A percentile compares a stretch with the other conserved stretches of the same genome.
These are phyloP conservation scores for Drosophila suboccidentalis DNA, from an alignment of 2,888 invertebrate species.

Conservation along the genomic window DNA sequence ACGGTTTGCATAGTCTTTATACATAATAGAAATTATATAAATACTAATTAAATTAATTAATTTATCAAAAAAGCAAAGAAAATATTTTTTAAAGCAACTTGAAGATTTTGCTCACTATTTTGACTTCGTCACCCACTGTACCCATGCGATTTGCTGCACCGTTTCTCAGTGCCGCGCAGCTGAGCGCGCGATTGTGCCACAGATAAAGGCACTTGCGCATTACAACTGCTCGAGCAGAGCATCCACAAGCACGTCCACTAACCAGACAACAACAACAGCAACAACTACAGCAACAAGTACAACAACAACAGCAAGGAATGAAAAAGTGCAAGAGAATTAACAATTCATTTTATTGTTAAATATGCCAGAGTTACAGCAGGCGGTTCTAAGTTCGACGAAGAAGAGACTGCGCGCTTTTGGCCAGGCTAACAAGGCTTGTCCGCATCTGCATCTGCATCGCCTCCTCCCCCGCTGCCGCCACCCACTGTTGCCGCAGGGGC, in stretches of 20 bases:
- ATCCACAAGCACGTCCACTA: constrained; percentile 43
- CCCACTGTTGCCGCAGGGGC: constrained; percentile 15
- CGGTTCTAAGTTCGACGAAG: constrained; percentile 40
- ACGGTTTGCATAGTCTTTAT: too few relatives aligned
- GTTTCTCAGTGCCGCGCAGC: constrained; percentile 40
- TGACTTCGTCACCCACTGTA: constrained; percentile 38
- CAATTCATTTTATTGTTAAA: constrained; percentile 81
- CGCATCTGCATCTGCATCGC: constrained; percentile 34
- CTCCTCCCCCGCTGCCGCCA: constrained; percentile 8
- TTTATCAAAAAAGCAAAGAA: too few relatives aligned
- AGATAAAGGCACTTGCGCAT: constrained; percentile 80
- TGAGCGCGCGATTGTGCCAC: constrained; percentile 73
- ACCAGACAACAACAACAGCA: constrained; percentile 29
- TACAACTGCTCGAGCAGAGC: constrained; percentile 60
- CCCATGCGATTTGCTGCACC: constrained; percentile 16
- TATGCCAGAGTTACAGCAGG: constrained; percentile 52
- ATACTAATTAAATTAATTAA: too few relatives aligned
- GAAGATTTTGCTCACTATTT: background rate
- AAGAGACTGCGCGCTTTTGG: constrained; percentile 36
- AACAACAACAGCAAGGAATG: constrained; percentile 17
- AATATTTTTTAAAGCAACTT: too few relatives aligned
- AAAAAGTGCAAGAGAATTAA: constrained; percentile 78
- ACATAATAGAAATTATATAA: too few relatives aligned
- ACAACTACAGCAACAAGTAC: constrained; percentile 15
- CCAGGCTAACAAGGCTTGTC: constrained; percentile 70